Conservation (phyloP, 2,888 invertebrate species). For the Macrostomum cliftonense region DNA sequence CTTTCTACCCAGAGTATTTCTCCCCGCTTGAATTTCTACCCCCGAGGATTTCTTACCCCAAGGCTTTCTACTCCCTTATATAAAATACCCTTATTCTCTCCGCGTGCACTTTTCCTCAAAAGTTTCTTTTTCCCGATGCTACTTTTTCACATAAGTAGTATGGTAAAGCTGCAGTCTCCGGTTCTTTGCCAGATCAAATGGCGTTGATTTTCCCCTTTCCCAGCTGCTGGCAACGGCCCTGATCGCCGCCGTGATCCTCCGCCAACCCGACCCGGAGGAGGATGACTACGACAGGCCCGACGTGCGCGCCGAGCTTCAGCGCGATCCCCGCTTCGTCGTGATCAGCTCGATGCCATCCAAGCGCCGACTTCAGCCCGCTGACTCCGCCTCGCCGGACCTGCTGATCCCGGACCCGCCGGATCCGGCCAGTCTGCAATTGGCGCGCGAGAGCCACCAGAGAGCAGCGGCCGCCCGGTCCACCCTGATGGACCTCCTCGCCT, state of each 20-base stretch:
- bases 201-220: too few species aligned
- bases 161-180: too few species aligned
- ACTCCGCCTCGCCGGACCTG: constrained; percentile 9
- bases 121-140: too few species aligned
- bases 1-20: too few species aligned
- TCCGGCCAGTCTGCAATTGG: constrained; percentile 15
- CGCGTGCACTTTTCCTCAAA: too few species aligned
- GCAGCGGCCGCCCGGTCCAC: too few species aligned
- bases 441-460: constrained; percentile 7
- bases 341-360: constrained; percentile 8
- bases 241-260: constrained; percentile 17
- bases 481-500: constrained; percentile 17
- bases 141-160: too few species aligned
- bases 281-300: constrained; percentile 11
- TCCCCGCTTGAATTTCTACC: too few species aligned
- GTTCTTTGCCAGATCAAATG: too few species aligned
- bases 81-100: too few species aligned
- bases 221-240: constrained; percentile 16
- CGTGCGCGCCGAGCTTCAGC: constrained; percentile 9
- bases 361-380: constrained; percentile 7
- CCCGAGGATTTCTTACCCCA: too few species aligned
- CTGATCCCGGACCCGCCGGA: constrained; percentile 15
- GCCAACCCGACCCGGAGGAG: constrained; percentile 17
- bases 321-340: constrained; percentile 15
- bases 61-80: too few species aligned